A percentile compares a stretch with the other conserved stretches of the same genome.
phyloP scores from a whole-genome alignment of 2,888 invertebrate genomes.

The Alloplasta piceator region DNA sequence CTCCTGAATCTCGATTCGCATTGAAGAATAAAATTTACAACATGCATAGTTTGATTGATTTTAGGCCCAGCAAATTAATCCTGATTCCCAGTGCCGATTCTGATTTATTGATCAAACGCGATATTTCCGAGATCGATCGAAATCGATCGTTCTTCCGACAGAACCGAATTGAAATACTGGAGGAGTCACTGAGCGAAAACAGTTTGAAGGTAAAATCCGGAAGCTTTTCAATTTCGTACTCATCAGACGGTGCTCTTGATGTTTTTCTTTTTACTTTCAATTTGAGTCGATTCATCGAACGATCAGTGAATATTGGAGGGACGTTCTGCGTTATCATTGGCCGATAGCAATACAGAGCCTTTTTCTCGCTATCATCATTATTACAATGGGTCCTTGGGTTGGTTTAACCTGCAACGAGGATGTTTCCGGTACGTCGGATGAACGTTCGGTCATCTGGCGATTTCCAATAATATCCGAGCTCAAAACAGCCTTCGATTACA shows the following conservation, averaged over 20 bases:
- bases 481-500: constrained; percentile 42
- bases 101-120: constrained; percentile 36
- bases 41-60: no score
- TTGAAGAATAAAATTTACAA: no score
- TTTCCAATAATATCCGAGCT: constrained; percentile 53
- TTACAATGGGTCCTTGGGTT: constrained; percentile 67
- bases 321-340: constrained; percentile 67
- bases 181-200: constrained; percentile 30
- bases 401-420: constrained; percentile 61
- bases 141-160: background rate
- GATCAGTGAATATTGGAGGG: constrained; percentile 68
- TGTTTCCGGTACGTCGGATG: constrained; percentile 45
- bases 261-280: constrained; percentile 29
- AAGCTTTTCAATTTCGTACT: background rate
- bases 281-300: constrained; percentile 58
- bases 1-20: no score
- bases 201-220: constrained; percentile 53
- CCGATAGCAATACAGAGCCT: constrained; percentile 66
- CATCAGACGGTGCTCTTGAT: constrained; percentile 9
- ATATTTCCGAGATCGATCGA: constrained; percentile 22
- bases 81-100: constrained; percentile 42
- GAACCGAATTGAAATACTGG: constrained; percentile 12
- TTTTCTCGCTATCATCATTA: constrained; percentile 64
- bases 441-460: constrained; percentile 55
- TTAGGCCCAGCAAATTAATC: constrained; percentile 40